Conservation (phyloP, 2,888 invertebrate genomes). For the Cantharis flavilabris region DNA sequence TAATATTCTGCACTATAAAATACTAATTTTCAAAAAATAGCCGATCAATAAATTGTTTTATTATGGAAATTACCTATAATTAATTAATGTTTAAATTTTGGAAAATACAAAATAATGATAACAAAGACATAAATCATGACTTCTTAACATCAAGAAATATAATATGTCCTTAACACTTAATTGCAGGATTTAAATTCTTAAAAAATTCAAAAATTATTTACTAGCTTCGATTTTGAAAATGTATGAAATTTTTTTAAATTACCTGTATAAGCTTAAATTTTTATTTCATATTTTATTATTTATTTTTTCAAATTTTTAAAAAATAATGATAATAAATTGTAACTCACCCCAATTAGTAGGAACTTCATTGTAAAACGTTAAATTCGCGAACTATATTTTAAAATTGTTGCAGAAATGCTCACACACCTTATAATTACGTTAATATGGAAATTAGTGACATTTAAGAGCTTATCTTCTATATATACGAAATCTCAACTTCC, state of each 20-base stretch:
- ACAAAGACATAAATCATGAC: neutral
- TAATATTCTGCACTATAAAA: neutral
- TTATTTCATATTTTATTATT: no score
- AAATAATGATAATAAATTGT: neutral
- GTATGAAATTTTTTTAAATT: no score
- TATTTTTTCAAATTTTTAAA: neutral
- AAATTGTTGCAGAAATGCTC: neutral
- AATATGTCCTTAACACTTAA: neutral
- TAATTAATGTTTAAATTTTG: neutral
- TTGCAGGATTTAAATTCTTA: neutral
- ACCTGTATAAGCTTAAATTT: no score
- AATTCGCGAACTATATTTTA: neutral
- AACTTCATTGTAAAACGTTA: neutral
- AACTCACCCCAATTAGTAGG: neutral
- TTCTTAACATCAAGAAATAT: neutral
- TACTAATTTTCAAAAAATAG: neutral
- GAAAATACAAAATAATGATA: neutral
- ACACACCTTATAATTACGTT: slow-evolving; percentile 12
- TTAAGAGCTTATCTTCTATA: slow-evolving; percentile 13
- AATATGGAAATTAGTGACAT: slow-evolving; percentile 23
- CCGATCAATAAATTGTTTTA: neutral
- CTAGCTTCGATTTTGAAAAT: no score
- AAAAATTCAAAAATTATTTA: neutral
- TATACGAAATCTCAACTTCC: slow-evolving; percentile 23
- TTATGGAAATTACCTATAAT: neutral